Conservation (phyloP, 2,888 invertebrate genomes). For the Ametastegia equiseti region DNA sequence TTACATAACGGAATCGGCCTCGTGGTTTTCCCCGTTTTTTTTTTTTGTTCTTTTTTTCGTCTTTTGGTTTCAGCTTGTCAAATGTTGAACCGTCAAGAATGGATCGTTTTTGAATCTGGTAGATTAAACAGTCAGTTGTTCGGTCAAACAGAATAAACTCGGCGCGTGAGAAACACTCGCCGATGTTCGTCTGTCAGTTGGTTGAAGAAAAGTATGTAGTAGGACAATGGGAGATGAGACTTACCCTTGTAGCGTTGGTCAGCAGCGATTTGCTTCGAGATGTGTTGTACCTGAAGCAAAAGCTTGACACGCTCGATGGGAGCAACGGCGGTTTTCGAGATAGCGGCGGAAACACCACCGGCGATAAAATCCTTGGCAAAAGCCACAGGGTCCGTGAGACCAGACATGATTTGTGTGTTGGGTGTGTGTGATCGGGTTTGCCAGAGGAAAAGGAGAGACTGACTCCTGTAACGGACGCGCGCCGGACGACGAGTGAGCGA, state of each 20-base stretch:
- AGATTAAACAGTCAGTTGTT: neutral
- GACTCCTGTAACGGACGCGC: slow-evolving; percentile 77
- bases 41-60: neutral
- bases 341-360: slow-evolving; percentile 94
- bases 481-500: slow-evolving; percentile 78
- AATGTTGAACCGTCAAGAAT: neutral
- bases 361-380: slow-evolving; percentile 94
- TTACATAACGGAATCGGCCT: slow-evolving; percentile 17
- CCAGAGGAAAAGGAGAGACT: slow-evolving; percentile 69
- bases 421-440: slow-evolving; percentile 60
- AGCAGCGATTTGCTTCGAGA: slow-evolving; percentile 91
- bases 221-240: slow-evolving; percentile 56
- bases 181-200: slow-evolving; percentile 22
- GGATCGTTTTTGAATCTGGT: neutral
- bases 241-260: slow-evolving; percentile 94
- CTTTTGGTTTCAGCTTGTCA: neutral
- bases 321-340: slow-evolving; percentile 96
- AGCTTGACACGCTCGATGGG: slow-evolving; percentile 97
- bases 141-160: neutral
- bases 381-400: slow-evolving; percentile 86
- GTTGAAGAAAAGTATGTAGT: neutral
- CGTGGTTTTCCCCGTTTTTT: neutral
- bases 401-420: slow-evolving; percentile 71
- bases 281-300: slow-evolving; percentile 95
- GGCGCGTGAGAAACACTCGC: neutral